Evolutionary conservation across 2,113 vertebrate genomes (phyloP).

Genomic region (Calcarius ornatus): DNA sequence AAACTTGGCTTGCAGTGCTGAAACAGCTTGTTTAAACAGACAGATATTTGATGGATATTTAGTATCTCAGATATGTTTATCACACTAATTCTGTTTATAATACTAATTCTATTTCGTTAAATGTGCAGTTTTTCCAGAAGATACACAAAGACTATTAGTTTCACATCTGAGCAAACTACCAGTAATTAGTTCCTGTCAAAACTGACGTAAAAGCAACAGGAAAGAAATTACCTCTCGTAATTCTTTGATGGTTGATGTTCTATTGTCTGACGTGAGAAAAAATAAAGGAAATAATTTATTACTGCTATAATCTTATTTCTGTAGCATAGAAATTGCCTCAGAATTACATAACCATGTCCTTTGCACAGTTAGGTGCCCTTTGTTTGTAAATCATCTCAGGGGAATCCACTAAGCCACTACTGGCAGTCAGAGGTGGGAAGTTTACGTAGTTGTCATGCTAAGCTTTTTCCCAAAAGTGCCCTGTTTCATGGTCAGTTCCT

Average conservation of each 20-base stretch:
- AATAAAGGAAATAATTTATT: background rate
- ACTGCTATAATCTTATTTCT: background rate
- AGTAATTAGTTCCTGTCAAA: slow-evolving; percentile 31
- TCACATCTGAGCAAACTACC: slow-evolving; percentile 1
- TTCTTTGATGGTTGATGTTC: background rate
- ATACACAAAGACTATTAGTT: background rate
- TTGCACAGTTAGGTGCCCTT: background rate
- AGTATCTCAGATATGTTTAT: background rate
- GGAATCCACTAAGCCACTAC: background rate
- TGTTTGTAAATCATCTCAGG: slow-evolving; percentile 22
- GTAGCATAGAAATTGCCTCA: background rate
- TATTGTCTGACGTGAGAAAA: background rate
- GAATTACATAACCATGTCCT: background rate
- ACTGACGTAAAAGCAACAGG: background rate
- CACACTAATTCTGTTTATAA: background rate
- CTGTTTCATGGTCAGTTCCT: background rate
- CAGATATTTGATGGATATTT: background rate
- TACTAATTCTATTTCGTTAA: background rate
- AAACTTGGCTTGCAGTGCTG: background rate
- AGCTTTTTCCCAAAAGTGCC: background rate
- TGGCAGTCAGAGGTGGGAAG: background rate
- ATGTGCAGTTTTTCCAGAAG: background rate
- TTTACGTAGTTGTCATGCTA: background rate
- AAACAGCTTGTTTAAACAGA: background rate
- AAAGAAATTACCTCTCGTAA: background rate